Evolutionary conservation across 2,113 vertebrate genomes (phyloP).

Genomic region (Carassius carassius): DNA sequence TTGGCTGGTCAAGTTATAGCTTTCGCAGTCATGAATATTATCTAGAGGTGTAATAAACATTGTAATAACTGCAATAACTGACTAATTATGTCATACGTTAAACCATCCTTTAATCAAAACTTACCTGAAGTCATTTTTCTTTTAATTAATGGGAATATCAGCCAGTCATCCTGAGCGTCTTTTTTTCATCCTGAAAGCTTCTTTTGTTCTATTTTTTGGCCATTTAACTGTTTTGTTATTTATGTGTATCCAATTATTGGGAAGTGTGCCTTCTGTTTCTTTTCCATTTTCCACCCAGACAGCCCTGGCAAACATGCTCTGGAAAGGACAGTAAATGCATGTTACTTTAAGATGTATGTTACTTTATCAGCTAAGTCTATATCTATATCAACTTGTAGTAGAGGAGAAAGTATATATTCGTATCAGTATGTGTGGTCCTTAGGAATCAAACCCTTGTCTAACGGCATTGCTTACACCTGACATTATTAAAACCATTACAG

Average conservation of each 20-base stretch:
- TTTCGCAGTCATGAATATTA: not conserved
- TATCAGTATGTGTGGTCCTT: not conserved
- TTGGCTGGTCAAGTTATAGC: not conserved
- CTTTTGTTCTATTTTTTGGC: not conserved
- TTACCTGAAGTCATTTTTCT: not conserved
- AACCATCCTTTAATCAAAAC: not conserved
- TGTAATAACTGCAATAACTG: not conserved
- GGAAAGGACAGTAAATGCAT: not conserved
- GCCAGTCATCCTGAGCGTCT: not conserved
- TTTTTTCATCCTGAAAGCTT: not conserved
- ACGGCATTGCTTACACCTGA: not conserved
- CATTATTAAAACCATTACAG: not conserved
- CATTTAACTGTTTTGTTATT: not conserved
- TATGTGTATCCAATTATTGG: not conserved
- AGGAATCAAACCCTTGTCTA: not conserved
- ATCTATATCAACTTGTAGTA: not conserved
- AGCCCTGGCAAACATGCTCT: not conserved
- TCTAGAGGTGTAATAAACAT: constrained; percentile 9
- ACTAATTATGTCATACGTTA: not conserved
- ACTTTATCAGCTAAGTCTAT: not conserved
- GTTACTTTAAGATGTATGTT: not conserved
- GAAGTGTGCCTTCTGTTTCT: not conserved
- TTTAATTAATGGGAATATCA: not conserved
- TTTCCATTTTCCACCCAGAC: not conserved
- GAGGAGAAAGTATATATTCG: not conserved